A percentile compares a stretch with the other conserved stretches of the same genome.
These are phyloP conservation scores for Pemphredon lugubris DNA, from an alignment of 2,888 invertebrate genomes.

Conservation along the genomic window DNA sequence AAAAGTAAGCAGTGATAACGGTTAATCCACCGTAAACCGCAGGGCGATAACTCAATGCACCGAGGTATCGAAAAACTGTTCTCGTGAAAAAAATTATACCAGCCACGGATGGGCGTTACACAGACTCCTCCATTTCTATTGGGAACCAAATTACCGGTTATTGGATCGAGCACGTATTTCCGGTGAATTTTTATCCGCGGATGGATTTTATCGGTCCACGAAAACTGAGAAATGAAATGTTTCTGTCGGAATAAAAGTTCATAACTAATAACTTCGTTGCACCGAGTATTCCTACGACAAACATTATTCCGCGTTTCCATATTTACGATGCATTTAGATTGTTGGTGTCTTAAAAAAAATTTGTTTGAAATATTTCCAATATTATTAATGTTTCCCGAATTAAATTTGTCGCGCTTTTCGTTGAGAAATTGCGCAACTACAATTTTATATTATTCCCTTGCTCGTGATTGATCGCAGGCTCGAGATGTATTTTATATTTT, in stretches of 20 bases:
- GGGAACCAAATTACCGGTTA: slow-evolving; percentile 1
- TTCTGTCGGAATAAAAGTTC: background rate
- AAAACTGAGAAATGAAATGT: background rate
- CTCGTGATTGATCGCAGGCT: no score
- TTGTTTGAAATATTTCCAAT: no score
- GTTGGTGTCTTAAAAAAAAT: no score
- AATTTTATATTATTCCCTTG: no score
- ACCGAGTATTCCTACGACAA: no score
- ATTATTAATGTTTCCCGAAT: no score
- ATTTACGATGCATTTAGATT: no score
- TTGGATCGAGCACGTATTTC: slow-evolving; percentile 1
- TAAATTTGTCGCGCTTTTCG: no score
- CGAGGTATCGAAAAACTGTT: slow-evolving; percentile 5
- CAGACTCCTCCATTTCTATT: slow-evolving; percentile 1
- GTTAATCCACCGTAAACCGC: slow-evolving; percentile 12
- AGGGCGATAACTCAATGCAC: slow-evolving; percentile 8
- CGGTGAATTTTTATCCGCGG: background rate
- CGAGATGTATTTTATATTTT: no score
- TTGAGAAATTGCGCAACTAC: no score
- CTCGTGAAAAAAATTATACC: background rate
- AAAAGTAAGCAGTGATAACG: background rate
- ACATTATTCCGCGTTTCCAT: no score
- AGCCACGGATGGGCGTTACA: slow-evolving; percentile 1
- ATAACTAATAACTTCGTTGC: no score
- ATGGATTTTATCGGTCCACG: slow-evolving; percentile 4